A percentile compares a stretch with the other conserved stretches of the same genome.
These are phyloP conservation scores for Trilocha varians DNA, from an alignment of 2,888 invertebrate species.

Conservation along the genomic window DNA sequence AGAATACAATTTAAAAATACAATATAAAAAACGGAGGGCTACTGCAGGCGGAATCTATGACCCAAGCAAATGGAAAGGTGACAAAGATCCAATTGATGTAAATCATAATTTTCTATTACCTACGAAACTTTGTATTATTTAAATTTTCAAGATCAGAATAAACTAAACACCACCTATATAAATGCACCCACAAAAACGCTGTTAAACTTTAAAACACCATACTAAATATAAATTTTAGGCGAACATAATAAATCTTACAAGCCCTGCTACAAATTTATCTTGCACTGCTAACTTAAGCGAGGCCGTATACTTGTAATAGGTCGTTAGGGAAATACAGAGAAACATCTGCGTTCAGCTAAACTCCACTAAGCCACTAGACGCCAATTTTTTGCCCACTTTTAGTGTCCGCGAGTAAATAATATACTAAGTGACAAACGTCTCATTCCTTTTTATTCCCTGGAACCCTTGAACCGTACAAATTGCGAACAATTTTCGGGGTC, in stretches of 20 bases:
- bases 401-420: conserved; percentile 51
- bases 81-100: too few relatives aligned
- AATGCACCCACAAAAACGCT: not conserved
- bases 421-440: conserved; percentile 61
- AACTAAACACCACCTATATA: not conserved
- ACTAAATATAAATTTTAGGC: conserved; percentile 3
- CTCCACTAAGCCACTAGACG: conserved; percentile 22
- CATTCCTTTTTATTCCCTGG: conserved; percentile 57
- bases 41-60: too few relatives aligned
- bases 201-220: conserved; percentile 3
- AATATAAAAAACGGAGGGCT: too few relatives aligned
- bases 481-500: conserved; percentile 62
- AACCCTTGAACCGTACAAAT: conserved; percentile 66
- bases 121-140: too few relatives aligned
- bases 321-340: conserved; percentile 26
- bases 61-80: too few relatives aligned
- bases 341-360: conserved; percentile 20
- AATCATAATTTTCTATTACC: too few relatives aligned
- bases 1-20: too few relatives aligned
- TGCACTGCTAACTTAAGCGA: conserved; percentile 18
- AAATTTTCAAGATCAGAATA: too few relatives aligned
- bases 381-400: conserved; percentile 30
- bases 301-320: conserved; percentile 26
- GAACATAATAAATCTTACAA: conserved; percentile 18
- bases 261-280: conserved; percentile 24